Evolutionary conservation across 2,888 invertebrate species (phyloP), one percentile per base, ranked within the genome.

Genomic region (Timema podura): DNA sequence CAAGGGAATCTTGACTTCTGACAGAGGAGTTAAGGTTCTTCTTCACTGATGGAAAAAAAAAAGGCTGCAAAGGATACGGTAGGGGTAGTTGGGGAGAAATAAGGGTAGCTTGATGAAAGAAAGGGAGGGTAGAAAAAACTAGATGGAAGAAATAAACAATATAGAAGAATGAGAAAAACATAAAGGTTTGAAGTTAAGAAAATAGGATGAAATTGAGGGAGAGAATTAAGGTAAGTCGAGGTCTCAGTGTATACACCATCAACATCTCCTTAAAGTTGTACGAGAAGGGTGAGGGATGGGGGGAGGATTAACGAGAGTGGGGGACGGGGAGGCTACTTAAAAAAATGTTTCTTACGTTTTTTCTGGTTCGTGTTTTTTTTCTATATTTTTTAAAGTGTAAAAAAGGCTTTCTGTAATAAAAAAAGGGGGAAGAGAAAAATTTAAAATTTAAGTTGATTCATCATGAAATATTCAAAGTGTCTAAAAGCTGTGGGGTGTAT

Each of bases 401-500:
- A n/a, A 61, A 45, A 61, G 61, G 3, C 10, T 61, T 45, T 61
- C 61, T 11, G 67, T 44, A 66, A 30, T 48, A 49, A 47, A 51
- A 66, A 66, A 66, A 48, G n/a, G n/a, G n/a, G n/a, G n/a, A n/a
- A n/a, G n/a, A n/a, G n/a, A n/a, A n/a, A n/a, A n/a, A n/a, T n/a
- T n/a, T n/a, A 72, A 72, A 69, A 72, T 70, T 73, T 71, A 73
- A 69, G 69, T 54, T 69, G 57, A 65, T 54, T 73, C 46, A 65
- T 65, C 67, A 69, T 73, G 16, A 57, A 73, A 70, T 70, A 73
- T 73, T 71, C 57, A 73, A 64, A 47, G 5, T 16, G 8, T 46
- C 64, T 71, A 71, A 73, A 68, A 73, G 73, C 70, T 71, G 73
- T 48, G 73, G 73, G 68, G 61, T 70, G 71, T 65, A 45, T 48